Evolutionary conservation across 2,888 invertebrate species (phyloP).

Genomic region (Saturnia pavonia): DNA sequence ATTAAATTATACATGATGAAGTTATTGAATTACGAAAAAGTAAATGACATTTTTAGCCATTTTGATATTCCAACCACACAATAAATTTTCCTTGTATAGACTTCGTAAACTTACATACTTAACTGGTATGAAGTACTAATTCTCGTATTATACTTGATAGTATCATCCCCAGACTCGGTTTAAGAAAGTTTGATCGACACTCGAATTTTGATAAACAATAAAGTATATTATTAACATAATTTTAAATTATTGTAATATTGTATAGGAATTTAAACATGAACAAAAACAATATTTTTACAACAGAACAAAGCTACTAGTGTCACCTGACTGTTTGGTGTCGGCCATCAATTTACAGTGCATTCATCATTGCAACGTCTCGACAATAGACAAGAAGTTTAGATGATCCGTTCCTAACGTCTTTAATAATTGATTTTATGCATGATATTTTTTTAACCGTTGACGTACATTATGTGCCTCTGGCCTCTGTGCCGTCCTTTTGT

Average conservation of each 20-base stretch:
- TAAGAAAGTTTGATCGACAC: not conserved
- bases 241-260: not conserved
- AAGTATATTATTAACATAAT: not conserved
- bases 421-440: slow-evolving; percentile 1
- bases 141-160: not conserved
- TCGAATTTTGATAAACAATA: not conserved
- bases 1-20: too few relatives aligned
- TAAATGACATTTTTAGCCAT: too few relatives aligned
- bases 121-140: too few relatives aligned
- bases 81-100: too few relatives aligned
- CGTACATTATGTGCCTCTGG: not conserved
- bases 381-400: not conserved
- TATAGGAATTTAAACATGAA: not conserved
- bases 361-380: not conserved
- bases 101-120: too few relatives aligned
- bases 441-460: not conserved
- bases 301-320: not conserved
- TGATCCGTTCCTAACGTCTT: not conserved
- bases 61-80: too few relatives aligned
- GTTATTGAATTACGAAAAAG: too few relatives aligned
- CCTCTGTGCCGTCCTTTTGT: not conserved
- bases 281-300: slow-evolving; percentile 24
- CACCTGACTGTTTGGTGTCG: slow-evolving; percentile 26
- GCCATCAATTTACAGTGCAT: slow-evolving; percentile 19
- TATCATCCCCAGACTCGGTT: not conserved